A percentile compares a stretch with the other conserved stretches of the same genome.
These are phyloP conservation scores for Drosophila mulleri DNA, from an alignment of 2,888 invertebrate species.

Conservation along the genomic window DNA sequence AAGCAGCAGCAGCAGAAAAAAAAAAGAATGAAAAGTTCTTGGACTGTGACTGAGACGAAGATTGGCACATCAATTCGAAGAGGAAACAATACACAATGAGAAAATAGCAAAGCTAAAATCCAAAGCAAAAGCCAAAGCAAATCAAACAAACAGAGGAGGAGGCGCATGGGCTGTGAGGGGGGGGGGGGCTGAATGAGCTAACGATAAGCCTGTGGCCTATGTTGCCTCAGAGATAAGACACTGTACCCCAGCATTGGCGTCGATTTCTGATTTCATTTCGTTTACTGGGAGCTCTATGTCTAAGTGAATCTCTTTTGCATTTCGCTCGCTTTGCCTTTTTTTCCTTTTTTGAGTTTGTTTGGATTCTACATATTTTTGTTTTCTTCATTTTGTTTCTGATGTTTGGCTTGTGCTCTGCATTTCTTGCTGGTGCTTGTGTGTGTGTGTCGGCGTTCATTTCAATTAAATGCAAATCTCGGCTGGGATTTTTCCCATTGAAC, in stretches of 20 bases:
- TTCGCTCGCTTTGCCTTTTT: not conserved
- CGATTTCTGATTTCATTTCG: slow-evolving; percentile 72
- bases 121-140: slow-evolving; percentile 39
- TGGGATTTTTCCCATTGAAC: slow-evolving; percentile 59
- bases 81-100: slow-evolving; percentile 32
- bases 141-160: slow-evolving; percentile 57
- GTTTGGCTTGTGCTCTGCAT: slow-evolving; percentile 50
- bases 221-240: slow-evolving; percentile 46
- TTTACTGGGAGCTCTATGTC: slow-evolving; percentile 35
- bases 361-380: not conserved
- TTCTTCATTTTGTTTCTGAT: slow-evolving; percentile 35
- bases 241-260: slow-evolving; percentile 23
- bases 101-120: slow-evolving; percentile 14
- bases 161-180: not conserved
- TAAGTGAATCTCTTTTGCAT: slow-evolving; percentile 50
- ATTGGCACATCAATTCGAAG: slow-evolving; percentile 36
- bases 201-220: slow-evolving; percentile 59
- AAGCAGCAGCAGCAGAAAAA: slow-evolving; percentile 15
- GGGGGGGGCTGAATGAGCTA: slow-evolving; percentile 10
- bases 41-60: slow-evolving; percentile 13
- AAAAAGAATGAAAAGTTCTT: slow-evolving; percentile 12
- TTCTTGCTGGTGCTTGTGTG: slow-evolving; percentile 28
- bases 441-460: slow-evolving; percentile 65
- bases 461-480: slow-evolving; percentile 77
- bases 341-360: slow-evolving; percentile 6